Percentiles rank a stretch among this genome's conserved stretches.
These are phyloP conservation scores for Hesperophylax magnus DNA, from an alignment of 1,140 invertebrate genomes.

Conservation along the genomic window DNA sequence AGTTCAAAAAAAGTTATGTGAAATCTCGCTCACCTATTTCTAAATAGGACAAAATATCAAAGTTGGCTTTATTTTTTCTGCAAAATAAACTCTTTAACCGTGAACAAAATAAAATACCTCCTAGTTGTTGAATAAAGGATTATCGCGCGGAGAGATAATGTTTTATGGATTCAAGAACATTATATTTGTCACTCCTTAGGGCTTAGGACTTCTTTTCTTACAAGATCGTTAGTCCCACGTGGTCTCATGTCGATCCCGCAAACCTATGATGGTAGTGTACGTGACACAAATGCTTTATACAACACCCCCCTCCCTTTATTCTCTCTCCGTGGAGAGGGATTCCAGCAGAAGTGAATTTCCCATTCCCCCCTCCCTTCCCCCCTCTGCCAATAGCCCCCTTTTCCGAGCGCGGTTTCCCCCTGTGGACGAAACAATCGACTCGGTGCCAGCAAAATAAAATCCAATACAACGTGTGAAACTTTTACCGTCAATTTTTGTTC, in stretches of 20 bases:
- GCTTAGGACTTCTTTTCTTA: constrained; percentile 6
- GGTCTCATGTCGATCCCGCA: constrained; percentile 22
- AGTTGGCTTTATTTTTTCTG: too few relatives aligned
- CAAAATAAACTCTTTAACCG: too few relatives aligned
- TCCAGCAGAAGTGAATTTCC: too few relatives aligned
- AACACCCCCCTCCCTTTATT: background rate
- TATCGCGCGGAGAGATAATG: too few relatives aligned
- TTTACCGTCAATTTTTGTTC: background rate
- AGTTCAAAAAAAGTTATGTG: too few relatives aligned
- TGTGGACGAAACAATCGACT: background rate
- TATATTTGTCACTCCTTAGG: background rate
- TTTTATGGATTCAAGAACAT: constrained; percentile 5
- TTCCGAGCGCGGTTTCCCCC: background rate
- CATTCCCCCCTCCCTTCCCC: background rate
- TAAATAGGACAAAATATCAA: too few relatives aligned
- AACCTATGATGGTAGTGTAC: constrained; percentile 23
- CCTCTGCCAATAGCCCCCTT: background rate
- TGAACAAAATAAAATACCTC: too few relatives aligned
- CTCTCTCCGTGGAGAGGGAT: background rate
- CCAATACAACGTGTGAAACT: constrained; percentile 11
- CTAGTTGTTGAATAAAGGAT: too few relatives aligned
- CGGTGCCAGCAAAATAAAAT: constrained; percentile 20
- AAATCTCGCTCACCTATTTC: too few relatives aligned
- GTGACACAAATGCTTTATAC: constrained; percentile 32
- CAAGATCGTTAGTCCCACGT: constrained; percentile 10